These are phyloP conservation scores for Spea hammondii DNA, from an alignment of 2,797 vertebrate genomes.

Conservation along the genomic window DNA sequence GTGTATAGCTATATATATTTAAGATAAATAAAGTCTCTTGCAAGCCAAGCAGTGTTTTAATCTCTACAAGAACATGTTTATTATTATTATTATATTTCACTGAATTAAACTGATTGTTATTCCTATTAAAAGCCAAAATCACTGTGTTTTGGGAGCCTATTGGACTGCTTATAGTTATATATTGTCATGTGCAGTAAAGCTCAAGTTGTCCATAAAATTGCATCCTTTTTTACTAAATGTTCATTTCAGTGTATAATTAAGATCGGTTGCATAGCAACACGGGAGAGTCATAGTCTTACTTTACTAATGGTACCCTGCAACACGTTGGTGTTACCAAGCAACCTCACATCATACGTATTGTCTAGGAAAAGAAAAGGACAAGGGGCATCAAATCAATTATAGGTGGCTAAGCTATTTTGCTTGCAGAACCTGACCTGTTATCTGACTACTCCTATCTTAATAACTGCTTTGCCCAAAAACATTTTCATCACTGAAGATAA, in stretches of 20 bases:
- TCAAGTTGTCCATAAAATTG: background rate
- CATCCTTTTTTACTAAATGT: constrained; percentile 9
- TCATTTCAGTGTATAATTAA: constrained; percentile 38
- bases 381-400: constrained; percentile 43
- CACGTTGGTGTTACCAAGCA: constrained; percentile 40
- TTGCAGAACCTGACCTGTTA: constrained; percentile 33
- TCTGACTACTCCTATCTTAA: constrained; percentile 29
- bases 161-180: background rate
- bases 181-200: background rate
- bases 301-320: constrained; percentile 15
- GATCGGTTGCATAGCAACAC: constrained; percentile 32
- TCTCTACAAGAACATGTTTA: no score
- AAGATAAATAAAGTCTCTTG: no score
- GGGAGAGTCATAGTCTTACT: constrained; percentile 38
- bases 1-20: no score
- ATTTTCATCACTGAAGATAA: constrained; percentile 3
- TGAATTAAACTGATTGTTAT: no score
- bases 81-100: no score
- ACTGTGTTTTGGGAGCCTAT: background rate
- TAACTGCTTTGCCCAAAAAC: constrained; percentile 26
- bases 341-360: constrained; percentile 34
- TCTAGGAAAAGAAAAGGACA: constrained; percentile 38
- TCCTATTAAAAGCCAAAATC: no score
- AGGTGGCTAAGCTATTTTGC: constrained; percentile 36
- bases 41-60: no score